Evolutionary conservation across 2,113 vertebrate genomes (phyloP).

Genomic region (Miniopterus natalensis): DNA sequence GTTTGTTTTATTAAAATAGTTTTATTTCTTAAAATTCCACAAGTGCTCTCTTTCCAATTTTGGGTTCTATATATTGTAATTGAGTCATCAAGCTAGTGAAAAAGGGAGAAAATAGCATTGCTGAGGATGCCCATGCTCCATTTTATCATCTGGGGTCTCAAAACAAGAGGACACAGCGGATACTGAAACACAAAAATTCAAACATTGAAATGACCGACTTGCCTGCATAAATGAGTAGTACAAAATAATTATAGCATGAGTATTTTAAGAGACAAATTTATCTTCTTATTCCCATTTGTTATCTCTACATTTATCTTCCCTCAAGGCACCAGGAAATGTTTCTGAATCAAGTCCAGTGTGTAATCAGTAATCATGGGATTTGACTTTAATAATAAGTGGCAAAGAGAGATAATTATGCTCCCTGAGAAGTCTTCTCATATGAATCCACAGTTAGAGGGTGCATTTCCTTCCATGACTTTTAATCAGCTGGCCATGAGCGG

Average conservation of each 20-base stretch:
- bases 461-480: background rate
- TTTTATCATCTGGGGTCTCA: background rate
- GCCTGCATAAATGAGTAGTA: background rate
- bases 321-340: background rate
- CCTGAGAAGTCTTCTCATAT: background rate
- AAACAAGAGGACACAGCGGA: slow-evolving; percentile 33
- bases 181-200: slow-evolving; percentile 14
- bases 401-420: background rate
- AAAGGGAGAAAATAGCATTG: background rate
- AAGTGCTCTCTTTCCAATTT: background rate
- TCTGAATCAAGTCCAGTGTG: background rate
- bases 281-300: background rate
- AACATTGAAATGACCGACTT: background rate
- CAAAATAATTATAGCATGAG: background rate
- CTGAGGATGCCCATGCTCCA: background rate
- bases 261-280: background rate
- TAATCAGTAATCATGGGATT: background rate
- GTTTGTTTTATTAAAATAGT: slow-evolving; percentile 25
- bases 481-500: background rate
- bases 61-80: background rate
- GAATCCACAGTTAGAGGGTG: background rate
- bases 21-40: background rate
- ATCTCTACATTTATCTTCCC: background rate
- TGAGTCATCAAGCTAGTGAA: background rate
- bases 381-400: background rate